Conservation (phyloP, 1,140 invertebrate genomes). For the Monomorium pharaonis region DNA sequence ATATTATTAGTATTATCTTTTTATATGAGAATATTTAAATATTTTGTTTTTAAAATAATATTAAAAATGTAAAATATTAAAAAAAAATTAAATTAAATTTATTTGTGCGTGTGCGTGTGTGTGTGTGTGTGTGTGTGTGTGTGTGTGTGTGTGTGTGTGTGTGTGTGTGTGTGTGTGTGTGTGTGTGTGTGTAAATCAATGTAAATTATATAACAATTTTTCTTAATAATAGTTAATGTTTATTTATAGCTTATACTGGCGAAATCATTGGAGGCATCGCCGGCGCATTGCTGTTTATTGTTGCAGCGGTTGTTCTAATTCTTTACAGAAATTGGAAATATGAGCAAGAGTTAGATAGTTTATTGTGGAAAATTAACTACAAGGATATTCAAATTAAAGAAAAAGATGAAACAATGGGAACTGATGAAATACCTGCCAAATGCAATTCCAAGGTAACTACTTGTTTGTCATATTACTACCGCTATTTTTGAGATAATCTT, state of each 20-base stretch:
- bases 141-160: too few relatives aligned
- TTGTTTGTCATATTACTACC: not conserved
- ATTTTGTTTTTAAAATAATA: not conserved
- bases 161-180: too few relatives aligned
- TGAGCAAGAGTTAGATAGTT: conserved; percentile 96
- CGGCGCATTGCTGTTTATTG: conserved; percentile 90
- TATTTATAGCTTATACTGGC: conserved; percentile 89
- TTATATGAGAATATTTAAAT: not conserved
- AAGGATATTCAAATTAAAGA: conserved; percentile 91
- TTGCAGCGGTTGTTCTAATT: conserved; percentile 89
- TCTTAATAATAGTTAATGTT: not conserved
- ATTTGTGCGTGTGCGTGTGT: too few relatives aligned
- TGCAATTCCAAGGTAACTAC: conserved; percentile 76
- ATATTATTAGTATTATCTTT: not conserved
- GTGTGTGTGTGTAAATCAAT: too few relatives aligned
- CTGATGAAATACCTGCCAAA: conserved; percentile 64
- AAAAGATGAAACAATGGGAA: conserved; percentile 77
- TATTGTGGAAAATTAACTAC: conserved; percentile 98
- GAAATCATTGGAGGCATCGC: conserved; percentile 93
- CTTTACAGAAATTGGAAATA: conserved; percentile 96
- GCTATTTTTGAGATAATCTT: not conserved
- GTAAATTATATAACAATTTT: not conserved
- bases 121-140: too few relatives aligned
- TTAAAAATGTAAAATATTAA: not conserved
- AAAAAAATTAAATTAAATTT: too few relatives aligned